Percentiles rank a stretch among this genome's conserved stretches.
These are phyloP conservation scores for Planiliza haematocheilus DNA, from an alignment of 2,113 vertebrate species.

Conservation along the genomic window DNA sequence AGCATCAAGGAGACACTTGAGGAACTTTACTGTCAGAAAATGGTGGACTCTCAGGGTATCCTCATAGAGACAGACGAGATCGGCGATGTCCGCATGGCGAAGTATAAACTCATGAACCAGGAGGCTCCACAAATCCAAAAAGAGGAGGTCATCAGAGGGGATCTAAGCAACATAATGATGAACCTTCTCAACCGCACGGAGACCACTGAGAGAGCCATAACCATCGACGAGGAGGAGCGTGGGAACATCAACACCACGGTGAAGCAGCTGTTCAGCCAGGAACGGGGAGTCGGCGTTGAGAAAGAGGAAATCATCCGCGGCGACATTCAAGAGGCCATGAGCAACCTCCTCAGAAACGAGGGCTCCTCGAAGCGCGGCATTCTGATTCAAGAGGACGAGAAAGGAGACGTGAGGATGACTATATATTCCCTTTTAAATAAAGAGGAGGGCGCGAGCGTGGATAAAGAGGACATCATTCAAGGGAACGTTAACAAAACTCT, in stretches of 20 bases:
- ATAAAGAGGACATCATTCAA: slow-evolving; percentile 86
- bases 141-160: slow-evolving; percentile 88
- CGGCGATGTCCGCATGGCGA: slow-evolving; percentile 92
- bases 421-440: slow-evolving; percentile 93
- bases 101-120: slow-evolving; percentile 91
- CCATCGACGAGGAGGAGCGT: slow-evolving; percentile 87
- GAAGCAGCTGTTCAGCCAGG: slow-evolving; percentile 87
- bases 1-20: slow-evolving; percentile 90
- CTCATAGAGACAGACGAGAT: slow-evolving; percentile 92
- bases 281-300: slow-evolving; percentile 81
- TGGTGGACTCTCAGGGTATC: slow-evolving; percentile 90
- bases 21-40: slow-evolving; percentile 89
- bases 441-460: slow-evolving; percentile 67
- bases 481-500: slow-evolving; percentile 89
- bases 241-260: slow-evolving; percentile 89
- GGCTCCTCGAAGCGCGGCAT: slow-evolving; percentile 88
- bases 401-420: slow-evolving; percentile 92
- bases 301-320: slow-evolving; percentile 89
- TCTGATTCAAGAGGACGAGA: slow-evolving; percentile 93
- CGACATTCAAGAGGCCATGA: slow-evolving; percentile 91
- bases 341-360: slow-evolving; percentile 85
- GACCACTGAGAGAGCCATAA: slow-evolving; percentile 80
- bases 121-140: slow-evolving; percentile 88
- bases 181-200: slow-evolving; percentile 87
- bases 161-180: slow-evolving; percentile 91